phyloP scores from a whole-genome alignment of 2,888 invertebrate species.

The Coecobrya sp. region DNA sequence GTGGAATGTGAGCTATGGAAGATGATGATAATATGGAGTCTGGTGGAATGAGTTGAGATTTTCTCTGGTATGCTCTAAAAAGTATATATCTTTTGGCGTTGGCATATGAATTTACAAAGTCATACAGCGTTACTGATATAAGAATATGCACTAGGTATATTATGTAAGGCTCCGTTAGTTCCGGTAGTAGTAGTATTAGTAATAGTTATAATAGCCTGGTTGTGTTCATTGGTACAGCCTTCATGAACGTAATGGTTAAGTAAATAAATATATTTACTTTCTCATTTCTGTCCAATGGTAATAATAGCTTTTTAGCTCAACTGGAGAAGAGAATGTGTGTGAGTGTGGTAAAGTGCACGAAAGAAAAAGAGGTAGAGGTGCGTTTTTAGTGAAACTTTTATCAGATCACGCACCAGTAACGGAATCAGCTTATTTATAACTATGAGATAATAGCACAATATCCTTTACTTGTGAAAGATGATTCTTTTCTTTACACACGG shows the following conservation, averaged over 20 bases:
- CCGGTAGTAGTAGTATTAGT: neutral
- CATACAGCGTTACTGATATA: neutral
- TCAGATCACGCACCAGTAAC: slow-evolving; percentile 69
- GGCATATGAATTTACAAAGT: neutral
- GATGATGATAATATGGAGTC: slow-evolving; percentile 27
- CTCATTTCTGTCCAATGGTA: slow-evolving; percentile 37
- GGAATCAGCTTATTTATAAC: slow-evolving; percentile 70
- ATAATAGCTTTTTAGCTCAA: slow-evolving; percentile 30
- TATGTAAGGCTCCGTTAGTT: neutral
- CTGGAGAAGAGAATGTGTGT: slow-evolving; percentile 6
- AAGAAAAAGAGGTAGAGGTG: neutral
- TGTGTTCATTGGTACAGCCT: slow-evolving; percentile 22
- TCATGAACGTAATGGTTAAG: slow-evolving; percentile 20
- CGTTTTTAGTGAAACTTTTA: slow-evolving; percentile 41
- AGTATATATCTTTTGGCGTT: neutral
- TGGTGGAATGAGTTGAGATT: slow-evolving; percentile 52
- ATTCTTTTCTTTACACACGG: slow-evolving; percentile 40
- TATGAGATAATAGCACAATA: slow-evolving; percentile 69
- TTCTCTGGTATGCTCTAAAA: slow-evolving; percentile 25
- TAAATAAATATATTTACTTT: slow-evolving; percentile 60
- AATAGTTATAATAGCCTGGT: neutral
- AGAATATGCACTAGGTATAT: neutral
- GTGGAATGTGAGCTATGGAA: slow-evolving; percentile 48
- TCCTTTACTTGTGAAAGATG: slow-evolving; percentile 59
- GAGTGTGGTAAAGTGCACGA: neutral